Evolutionary conservation across 2,888 invertebrate species (phyloP).

Genomic region (Leptopterna dolabrata): DNA sequence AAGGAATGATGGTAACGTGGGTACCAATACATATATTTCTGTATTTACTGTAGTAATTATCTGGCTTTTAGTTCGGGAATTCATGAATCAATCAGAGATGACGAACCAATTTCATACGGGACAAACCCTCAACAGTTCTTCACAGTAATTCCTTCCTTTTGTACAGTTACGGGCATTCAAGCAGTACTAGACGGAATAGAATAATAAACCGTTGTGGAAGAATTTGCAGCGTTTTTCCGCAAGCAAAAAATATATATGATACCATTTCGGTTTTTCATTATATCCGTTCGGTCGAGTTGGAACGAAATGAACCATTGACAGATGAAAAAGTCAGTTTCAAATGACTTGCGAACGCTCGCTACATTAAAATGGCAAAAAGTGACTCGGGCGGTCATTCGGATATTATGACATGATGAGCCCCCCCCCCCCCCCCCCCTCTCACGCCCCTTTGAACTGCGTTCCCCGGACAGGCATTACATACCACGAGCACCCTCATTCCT

Average conservation of each 20-base stretch:
- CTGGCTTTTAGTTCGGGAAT: no score
- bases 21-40: no score
- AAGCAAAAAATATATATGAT: background rate
- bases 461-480: background rate
- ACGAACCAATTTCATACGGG: no score
- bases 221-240: no score
- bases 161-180: no score
- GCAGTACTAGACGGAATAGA: no score
- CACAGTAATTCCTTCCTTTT: no score
- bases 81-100: no score
- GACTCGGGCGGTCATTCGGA: background rate
- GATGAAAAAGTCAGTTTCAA: conserved; percentile 8
- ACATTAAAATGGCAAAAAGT: background rate
- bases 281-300: background rate
- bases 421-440: background rate
- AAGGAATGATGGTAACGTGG: no score
- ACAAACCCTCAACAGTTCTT: no score
- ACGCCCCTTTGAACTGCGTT: conserved; percentile 19
- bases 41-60: no score
- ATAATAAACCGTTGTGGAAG: no score
- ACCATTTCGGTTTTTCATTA: background rate
- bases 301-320: background rate
- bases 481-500: background rate
- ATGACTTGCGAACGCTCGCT: background rate
- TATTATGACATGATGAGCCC: conserved; percentile 41